A percentile compares a stretch with the other conserved stretches of the same genome.
phyloP scores from a whole-genome alignment of 2,113 vertebrate species.

The Choloepus hoffmanni region DNA sequence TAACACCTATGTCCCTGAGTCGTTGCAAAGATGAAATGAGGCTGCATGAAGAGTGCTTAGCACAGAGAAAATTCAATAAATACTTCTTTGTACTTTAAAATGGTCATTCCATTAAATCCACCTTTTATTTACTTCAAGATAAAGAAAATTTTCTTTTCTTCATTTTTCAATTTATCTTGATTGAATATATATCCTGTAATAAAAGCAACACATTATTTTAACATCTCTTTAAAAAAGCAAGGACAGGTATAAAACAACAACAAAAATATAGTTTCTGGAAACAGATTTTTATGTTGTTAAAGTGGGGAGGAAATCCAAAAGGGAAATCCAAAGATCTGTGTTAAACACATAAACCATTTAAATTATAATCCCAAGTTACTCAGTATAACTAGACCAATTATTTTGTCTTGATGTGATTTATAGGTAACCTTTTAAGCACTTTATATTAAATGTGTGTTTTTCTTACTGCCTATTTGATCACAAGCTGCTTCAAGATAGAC shows the following conservation, averaged over 20 bases:
- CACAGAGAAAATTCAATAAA: not conserved
- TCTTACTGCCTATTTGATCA: not conserved
- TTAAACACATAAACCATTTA: not conserved
- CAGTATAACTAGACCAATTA: not conserved
- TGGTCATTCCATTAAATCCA: not conserved
- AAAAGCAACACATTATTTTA: not conserved
- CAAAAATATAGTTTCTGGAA: not conserved
- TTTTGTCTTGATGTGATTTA: conserved; percentile 3
- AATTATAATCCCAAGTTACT: not conserved
- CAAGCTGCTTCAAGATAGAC: not conserved
- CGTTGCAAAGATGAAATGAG: not conserved
- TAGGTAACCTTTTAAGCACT: not conserved
- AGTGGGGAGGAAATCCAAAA: not conserved
- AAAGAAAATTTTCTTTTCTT: not conserved
- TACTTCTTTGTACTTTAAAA: not conserved
- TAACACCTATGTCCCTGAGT: not conserved
- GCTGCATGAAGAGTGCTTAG: not conserved
- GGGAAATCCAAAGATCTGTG: not conserved
- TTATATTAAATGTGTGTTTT: conserved; percentile 7
- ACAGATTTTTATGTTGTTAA: conserved; percentile 1
- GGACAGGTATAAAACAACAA: not conserved
- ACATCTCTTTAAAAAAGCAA: not conserved
- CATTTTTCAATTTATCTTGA: not conserved
- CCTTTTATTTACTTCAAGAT: not conserved
- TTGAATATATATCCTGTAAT: not conserved